Evolutionary conservation across 2,797 vertebrate species (phyloP).

Genomic region (Scyliorhinus canicula): DNA sequence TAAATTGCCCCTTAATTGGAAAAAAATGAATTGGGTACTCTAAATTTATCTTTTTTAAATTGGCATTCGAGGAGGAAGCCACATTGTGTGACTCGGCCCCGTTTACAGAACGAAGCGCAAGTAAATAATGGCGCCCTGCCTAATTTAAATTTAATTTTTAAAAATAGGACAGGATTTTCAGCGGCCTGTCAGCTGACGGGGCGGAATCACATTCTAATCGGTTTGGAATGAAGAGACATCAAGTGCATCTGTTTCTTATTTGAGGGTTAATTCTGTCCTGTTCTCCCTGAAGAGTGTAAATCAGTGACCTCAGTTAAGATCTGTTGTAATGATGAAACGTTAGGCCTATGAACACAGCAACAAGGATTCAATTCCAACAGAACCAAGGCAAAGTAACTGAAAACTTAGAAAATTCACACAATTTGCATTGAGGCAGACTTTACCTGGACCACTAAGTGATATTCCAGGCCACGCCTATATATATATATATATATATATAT

Average conservation of each 20-base stretch:
- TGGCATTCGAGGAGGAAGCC: background rate
- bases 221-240: background rate
- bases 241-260: background rate
- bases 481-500: background rate
- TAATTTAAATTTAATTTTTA: background rate
- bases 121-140: too few relatives aligned
- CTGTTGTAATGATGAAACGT: background rate
- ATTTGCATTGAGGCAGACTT: slow-evolving; percentile 23
- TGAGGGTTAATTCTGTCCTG: background rate
- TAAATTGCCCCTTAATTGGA: too few relatives aligned
- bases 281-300: background rate
- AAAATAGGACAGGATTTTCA: background rate
- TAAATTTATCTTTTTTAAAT: too few relatives aligned
- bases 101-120: background rate
- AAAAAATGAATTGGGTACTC: too few relatives aligned
- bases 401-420: background rate
- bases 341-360: slow-evolving; percentile 25
- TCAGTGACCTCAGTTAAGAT: slow-evolving; percentile 1
- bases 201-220: background rate
- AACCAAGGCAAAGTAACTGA: background rate
- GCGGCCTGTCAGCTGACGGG: background rate
- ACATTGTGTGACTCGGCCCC: background rate
- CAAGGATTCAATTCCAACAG: slow-evolving; percentile 7
- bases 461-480: background rate
- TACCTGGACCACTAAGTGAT: background rate